These are phyloP conservation scores for Struthio camelus DNA, from an alignment of 2,113 vertebrate species.

Conservation along the genomic window DNA sequence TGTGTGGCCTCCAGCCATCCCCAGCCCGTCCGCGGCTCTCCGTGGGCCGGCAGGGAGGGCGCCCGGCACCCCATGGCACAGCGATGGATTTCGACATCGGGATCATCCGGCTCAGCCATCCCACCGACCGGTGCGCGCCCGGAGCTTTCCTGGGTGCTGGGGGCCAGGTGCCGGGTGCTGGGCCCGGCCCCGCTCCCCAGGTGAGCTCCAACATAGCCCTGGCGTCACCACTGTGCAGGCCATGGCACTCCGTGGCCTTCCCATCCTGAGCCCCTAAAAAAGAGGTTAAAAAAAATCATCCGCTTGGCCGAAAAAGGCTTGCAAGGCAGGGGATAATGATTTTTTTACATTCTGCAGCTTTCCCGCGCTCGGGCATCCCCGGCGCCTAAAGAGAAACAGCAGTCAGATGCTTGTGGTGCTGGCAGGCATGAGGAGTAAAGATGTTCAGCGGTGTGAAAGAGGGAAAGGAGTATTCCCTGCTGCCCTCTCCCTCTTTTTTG, in stretches of 20 bases:
- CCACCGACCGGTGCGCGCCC: too few relatives aligned
- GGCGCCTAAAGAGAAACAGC: background rate
- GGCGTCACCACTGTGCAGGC: background rate
- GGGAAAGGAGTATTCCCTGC: rapidly evolving
- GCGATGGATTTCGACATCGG: too few relatives aligned
- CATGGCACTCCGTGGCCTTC: background rate
- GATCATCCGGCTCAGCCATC: too few relatives aligned
- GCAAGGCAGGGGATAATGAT: background rate
- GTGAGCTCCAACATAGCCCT: conserved; percentile 17
- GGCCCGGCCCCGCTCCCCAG: too few relatives aligned
- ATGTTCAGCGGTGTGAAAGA: background rate
- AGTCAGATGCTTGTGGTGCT: background rate
- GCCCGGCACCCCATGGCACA: background rate
- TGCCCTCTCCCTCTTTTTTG: background rate
- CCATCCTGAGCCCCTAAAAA: background rate
- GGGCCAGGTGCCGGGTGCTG: too few relatives aligned
- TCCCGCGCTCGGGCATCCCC: background rate
- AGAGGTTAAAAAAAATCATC: background rate
- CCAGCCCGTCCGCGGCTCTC: background rate
- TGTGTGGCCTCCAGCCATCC: conserved; percentile 57
- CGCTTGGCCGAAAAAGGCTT: background rate
- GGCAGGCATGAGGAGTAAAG: background rate
- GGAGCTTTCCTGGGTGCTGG: too few relatives aligned
- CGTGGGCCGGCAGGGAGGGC: background rate
- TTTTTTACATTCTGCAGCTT: background rate